A percentile compares a stretch with the other conserved stretches of the same genome.
Conservation (phyloP, 2,113 vertebrate species). For the Pipra filicauda region DNA sequence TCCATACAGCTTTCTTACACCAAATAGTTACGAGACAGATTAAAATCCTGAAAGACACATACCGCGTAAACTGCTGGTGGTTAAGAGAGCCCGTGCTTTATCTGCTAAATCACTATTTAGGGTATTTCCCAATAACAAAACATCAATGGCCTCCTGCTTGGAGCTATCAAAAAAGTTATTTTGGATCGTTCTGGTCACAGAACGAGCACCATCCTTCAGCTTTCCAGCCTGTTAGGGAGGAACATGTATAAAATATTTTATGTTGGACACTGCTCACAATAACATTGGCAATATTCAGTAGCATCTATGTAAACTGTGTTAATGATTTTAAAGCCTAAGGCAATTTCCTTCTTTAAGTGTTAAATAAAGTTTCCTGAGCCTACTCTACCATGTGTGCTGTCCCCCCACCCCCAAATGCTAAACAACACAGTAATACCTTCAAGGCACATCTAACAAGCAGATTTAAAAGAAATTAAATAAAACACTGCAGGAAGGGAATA, state of each 20-base stretch:
- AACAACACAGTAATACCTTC: background rate
- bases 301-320: background rate
- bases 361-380: background rate
- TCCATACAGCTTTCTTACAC: constrained; percentile 44
- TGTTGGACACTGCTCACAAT: constrained; percentile 41
- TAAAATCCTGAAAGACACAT: constrained; percentile 71
- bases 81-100: constrained; percentile 97
- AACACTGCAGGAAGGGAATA: background rate
- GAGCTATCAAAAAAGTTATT: constrained; percentile 99
- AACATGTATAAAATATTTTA: constrained; percentile 64
- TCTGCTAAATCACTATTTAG: constrained; percentile 98
- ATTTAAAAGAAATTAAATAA: background rate
- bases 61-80: constrained; percentile 96
- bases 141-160: constrained; percentile 98
- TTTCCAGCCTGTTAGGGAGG: constrained; percentile 85
- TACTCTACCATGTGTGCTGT: background rate
- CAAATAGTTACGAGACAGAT: constrained; percentile 57
- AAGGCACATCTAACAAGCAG: background rate
- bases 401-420: background rate
- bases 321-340: background rate
- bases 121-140: constrained; percentile 94
- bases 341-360: background rate
- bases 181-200: constrained; percentile 97
- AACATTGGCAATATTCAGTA: constrained; percentile 51
- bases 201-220: constrained; percentile 98